Conservation (phyloP, 2,113 vertebrate genomes). For the Raja brachyura region DNA sequence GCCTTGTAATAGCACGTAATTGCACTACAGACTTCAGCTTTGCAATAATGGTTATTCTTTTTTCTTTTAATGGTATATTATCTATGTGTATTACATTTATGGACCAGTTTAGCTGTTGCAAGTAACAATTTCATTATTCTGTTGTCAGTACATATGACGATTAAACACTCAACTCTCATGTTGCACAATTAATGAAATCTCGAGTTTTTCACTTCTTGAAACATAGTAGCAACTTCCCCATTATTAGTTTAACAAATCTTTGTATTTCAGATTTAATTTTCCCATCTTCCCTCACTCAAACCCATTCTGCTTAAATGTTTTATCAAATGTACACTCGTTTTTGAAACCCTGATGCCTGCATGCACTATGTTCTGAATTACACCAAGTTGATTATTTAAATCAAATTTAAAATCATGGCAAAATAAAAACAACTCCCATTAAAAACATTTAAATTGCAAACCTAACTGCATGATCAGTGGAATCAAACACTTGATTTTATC, state of each 20-base stretch:
- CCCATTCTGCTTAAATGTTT: too few species aligned
- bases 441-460: not conserved
- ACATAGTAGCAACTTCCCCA: conserved; percentile 10
- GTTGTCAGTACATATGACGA: too few species aligned
- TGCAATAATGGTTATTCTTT: too few species aligned
- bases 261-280: not conserved
- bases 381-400: not conserved
- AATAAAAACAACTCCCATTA: not conserved
- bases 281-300: not conserved
- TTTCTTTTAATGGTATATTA: too few species aligned
- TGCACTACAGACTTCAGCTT: too few species aligned
- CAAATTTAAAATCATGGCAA: not conserved
- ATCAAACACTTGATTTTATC: not conserved
- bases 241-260: not conserved
- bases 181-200: not conserved
- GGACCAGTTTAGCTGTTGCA: too few species aligned
- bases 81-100: too few species aligned
- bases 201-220: conserved; percentile 8
- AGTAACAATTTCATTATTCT: too few species aligned
- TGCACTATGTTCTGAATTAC: not conserved
- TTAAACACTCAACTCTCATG: too few species aligned
- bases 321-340: not conserved
- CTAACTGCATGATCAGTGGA: not conserved
- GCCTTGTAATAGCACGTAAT: too few species aligned
- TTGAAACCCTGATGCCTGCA: not conserved